Conservation (phyloP, 2,888 invertebrate species). For the Keiferia lycopersicella region DNA sequence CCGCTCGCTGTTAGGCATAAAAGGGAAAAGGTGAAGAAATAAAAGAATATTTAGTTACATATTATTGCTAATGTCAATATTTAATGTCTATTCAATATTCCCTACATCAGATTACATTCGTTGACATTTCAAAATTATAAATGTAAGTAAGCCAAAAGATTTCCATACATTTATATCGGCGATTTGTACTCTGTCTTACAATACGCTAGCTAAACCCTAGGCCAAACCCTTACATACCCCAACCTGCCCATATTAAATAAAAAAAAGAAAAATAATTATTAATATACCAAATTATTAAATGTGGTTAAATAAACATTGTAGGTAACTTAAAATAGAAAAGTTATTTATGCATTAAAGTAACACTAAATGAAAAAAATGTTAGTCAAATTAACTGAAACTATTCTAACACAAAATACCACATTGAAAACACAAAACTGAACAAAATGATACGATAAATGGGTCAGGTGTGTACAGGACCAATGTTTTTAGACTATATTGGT, state of each 20-base stretch:
- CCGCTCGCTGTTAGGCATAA: no score
- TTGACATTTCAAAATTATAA: conserved; percentile 80
- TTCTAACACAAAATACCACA: conserved; percentile 67
- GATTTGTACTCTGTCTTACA: conserved; percentile 80
- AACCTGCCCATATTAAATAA: conserved; percentile 78
- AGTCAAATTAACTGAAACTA: conserved; percentile 70
- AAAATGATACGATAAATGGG: conserved; percentile 53
- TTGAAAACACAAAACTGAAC: conserved; percentile 50
- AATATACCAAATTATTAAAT: conserved; percentile 60
- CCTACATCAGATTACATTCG: conserved; percentile 82
- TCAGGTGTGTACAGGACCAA: conserved; percentile 59
- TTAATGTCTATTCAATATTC: conserved; percentile 79
- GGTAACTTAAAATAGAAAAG: conserved; percentile 39
- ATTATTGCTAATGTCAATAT: conserved; percentile 82
- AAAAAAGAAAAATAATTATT: conserved; percentile 59
- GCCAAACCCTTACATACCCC: conserved; percentile 81
- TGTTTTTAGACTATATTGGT: conserved; percentile 48
- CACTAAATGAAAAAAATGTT: conserved; percentile 64
- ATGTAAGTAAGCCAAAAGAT: conserved; percentile 78
- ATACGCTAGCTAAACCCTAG: conserved; percentile 80
- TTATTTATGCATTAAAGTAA: conserved; percentile 35
- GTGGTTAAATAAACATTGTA: conserved; percentile 51
- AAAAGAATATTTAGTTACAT: conserved; percentile 62
- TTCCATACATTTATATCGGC: conserved; percentile 73
- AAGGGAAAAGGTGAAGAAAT: conserved; percentile 42